phyloP scores from a whole-genome alignment of 2,113 vertebrate genomes.

The Pao palembangensis region DNA sequence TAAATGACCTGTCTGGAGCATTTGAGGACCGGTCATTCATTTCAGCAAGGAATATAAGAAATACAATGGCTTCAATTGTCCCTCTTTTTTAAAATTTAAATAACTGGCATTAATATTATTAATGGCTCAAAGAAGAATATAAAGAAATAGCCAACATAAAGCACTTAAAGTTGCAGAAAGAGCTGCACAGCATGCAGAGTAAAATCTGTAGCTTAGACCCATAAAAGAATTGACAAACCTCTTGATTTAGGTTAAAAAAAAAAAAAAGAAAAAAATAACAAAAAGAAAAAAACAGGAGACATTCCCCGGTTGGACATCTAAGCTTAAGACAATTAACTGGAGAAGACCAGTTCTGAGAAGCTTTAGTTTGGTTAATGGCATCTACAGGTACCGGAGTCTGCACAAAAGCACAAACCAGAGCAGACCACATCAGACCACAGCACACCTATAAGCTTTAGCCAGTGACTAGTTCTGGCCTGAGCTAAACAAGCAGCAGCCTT shows the following conservation, averaged over 20 bases:
- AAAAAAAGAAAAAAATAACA: too few relatives aligned
- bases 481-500: conserved; percentile 53
- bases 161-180: too few relatives aligned
- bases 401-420: conserved; percentile 38
- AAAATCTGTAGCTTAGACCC: too few relatives aligned
- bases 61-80: not conserved
- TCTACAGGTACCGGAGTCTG: conserved; percentile 3
- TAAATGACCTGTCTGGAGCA: not conserved
- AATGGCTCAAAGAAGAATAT: too few relatives aligned
- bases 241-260: too few relatives aligned
- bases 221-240: too few relatives aligned
- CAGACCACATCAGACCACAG: conserved; percentile 56
- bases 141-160: too few relatives aligned
- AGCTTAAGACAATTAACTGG: too few relatives aligned
- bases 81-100: too few relatives aligned
- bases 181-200: too few relatives aligned
- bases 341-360: conserved; percentile 5
- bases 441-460: conserved; percentile 68
- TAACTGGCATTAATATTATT: not conserved
- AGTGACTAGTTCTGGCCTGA: conserved; percentile 38
- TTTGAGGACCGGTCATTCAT: not conserved
- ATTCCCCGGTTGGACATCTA: too few relatives aligned
- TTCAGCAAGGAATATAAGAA: not conserved
- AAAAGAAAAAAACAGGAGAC: too few relatives aligned
- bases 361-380: conserved; percentile 62